A percentile compares a stretch with the other conserved stretches of the same genome.
These are phyloP conservation scores for Diadophis punctatus DNA, from an alignment of 2,113 vertebrate species.

Conservation along the genomic window DNA sequence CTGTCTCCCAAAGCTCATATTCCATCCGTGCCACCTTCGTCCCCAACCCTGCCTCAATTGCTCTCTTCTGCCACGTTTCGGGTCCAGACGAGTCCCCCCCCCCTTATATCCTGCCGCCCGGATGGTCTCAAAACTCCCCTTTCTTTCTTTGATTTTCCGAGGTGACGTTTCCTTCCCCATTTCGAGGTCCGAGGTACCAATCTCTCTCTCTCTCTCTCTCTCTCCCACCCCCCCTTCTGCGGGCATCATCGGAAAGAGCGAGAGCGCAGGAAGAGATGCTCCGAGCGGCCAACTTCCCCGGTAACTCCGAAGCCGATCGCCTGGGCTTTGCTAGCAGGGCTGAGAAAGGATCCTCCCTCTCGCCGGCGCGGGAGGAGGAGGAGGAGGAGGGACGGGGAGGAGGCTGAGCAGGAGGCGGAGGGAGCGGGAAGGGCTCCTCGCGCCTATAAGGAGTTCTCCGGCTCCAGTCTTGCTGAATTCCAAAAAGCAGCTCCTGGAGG, in stretches of 20 bases:
- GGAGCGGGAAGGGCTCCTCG: slow-evolving; percentile 36
- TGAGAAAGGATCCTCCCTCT: slow-evolving; percentile 60
- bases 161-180: neutral
- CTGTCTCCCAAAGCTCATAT: neutral
- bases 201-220: neutral
- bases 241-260: rapidly evolving
- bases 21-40: neutral
- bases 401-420: slow-evolving; percentile 65
- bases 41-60: neutral
- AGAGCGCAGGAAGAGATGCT: neutral
- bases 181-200: neutral
- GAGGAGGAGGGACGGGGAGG: slow-evolving; percentile 60
- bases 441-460: slow-evolving; percentile 75
- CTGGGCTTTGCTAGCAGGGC: slow-evolving; percentile 35
- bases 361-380: neutral
- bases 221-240: no score
- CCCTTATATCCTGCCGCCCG: neutral
- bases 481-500: slow-evolving; percentile 25
- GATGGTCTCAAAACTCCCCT: neutral
- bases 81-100: neutral
- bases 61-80: neutral
- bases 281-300: slow-evolving; percentile 23
- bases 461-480: slow-evolving; percentile 48
- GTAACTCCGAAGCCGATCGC: slow-evolving; percentile 50
- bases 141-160: neutral